Base-by-base conservation (phyloP, 1,140 invertebrate species). In the Spodoptera frugiperda region DNA sequence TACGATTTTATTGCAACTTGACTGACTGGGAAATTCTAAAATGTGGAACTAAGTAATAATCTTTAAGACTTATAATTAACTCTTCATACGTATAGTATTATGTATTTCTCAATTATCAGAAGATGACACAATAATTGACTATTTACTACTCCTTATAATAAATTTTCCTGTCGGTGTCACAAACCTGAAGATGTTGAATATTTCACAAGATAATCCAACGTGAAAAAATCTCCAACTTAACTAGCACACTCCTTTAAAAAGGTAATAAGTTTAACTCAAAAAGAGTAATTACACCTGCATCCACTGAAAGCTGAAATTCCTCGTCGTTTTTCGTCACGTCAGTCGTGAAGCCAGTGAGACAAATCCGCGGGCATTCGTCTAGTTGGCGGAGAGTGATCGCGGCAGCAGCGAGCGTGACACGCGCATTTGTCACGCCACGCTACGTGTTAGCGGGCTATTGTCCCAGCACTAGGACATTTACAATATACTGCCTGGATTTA, bases 281-380 rank as follows among this genome's bases (percentile, higher is more conserved):
- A 11, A 54, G 48, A 46, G 9, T 72, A 57, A 72, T 72, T 44
- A 57, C 68, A 57, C 57, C 57, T 61, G 68, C 68, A 73, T 44
- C 54, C 59, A 61, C 71, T 73, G 49, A 73, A 73, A 48, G 55
- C 44, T 48, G 57, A 73, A 68, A 61, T 59, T 61, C 3, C 39
- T 21, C 15, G 39, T 59, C 46, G 55, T 72, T 71, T 78, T 61
- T 72, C 55, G 57, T 54, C 65, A 63, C 68, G 55, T 71, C 33
- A 55, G 67, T 51, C 25, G 68, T 48, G 59, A 44, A 72, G 59
- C 15, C 65, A 68, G 30, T 33, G 67, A 72, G 78, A 82, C 78
- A 78, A 78, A 82, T 82, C 59, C 75, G 39, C 70, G 65, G 11
- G 25, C 76, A 77, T 82, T 77, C 71, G 72, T 73, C 76, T 76